A percentile compares a stretch with the other conserved stretches of the same genome.
Evolutionary conservation across 2,888 invertebrate genomes (phyloP).

Genomic region (Galeruca laticollis): DNA sequence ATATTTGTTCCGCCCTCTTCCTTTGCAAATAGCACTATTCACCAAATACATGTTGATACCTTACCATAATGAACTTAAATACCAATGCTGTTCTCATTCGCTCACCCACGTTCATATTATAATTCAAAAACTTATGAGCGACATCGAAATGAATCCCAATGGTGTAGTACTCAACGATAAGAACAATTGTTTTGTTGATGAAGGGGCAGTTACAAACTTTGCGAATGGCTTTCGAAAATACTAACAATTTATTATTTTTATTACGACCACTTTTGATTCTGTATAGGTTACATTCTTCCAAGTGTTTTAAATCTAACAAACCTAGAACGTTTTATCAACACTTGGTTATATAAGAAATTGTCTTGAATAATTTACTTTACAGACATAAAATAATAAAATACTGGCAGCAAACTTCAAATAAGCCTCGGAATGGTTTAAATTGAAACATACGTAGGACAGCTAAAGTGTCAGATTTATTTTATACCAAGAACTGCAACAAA

Average conservation of each 20-base stretch:
- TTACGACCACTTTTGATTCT: constrained; percentile 46
- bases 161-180: constrained; percentile 23
- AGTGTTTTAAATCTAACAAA: constrained; percentile 59
- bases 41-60: too few species aligned
- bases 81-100: too few species aligned
- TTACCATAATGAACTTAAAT: too few species aligned
- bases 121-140: too few species aligned
- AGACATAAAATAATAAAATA: constrained; percentile 60
- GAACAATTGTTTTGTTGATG: constrained; percentile 36
- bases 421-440: constrained; percentile 53
- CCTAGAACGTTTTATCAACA: constrained; percentile 58
- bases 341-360: constrained; percentile 57
- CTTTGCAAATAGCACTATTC: too few species aligned
- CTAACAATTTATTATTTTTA: constrained; percentile 57
- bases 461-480: constrained; percentile 5
- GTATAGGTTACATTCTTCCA: constrained; percentile 48
- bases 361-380: constrained; percentile 54
- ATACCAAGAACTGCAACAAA: background rate
- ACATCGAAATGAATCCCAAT: too few species aligned
- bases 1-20: too few species aligned
- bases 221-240: constrained; percentile 44
- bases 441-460: constrained; percentile 49
- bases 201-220: constrained; percentile 37
- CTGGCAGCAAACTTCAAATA: constrained; percentile 57
- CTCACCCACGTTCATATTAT: too few species aligned